A percentile compares a stretch with the other conserved stretches of the same genome.
Evolutionary conservation across 2,888 invertebrate species (phyloP).

Genomic region (Leptogaster cylindrica): DNA sequence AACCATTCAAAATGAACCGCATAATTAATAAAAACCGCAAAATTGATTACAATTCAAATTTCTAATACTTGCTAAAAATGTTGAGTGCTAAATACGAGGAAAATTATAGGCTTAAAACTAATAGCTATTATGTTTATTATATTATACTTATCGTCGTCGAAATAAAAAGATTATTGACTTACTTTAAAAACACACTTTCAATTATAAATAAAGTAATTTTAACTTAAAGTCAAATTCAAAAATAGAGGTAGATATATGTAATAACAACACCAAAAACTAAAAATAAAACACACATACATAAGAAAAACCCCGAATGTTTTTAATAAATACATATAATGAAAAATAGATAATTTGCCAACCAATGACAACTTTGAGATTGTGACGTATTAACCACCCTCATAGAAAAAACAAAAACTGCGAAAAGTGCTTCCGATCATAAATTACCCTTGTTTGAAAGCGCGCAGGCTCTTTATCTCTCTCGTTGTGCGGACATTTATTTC

Average conservation of each 20-base stretch:
- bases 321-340: neutral
- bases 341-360: neutral
- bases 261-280: neutral
- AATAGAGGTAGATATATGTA: neutral
- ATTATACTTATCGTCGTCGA: too few species aligned
- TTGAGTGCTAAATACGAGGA: too few species aligned
- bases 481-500: slow-evolving; percentile 16
- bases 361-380: slow-evolving; percentile 10
- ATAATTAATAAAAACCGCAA: too few species aligned
- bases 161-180: too few species aligned
- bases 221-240: neutral
- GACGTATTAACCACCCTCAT: neutral
- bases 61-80: too few species aligned
- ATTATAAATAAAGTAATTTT: too few species aligned
- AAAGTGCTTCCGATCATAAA: neutral
- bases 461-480: slow-evolving; percentile 35
- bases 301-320: neutral
- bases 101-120: too few species aligned
- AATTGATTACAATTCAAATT: too few species aligned
- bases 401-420: slow-evolving; percentile 9
- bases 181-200: too few species aligned
- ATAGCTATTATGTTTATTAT: too few species aligned
- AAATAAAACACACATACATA: neutral
- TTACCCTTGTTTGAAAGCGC: slow-evolving; percentile 11
- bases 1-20: too few species aligned